These are phyloP conservation scores for Falco concolor DNA, from an alignment of 2,797 vertebrate species.

Conservation along the genomic window DNA sequence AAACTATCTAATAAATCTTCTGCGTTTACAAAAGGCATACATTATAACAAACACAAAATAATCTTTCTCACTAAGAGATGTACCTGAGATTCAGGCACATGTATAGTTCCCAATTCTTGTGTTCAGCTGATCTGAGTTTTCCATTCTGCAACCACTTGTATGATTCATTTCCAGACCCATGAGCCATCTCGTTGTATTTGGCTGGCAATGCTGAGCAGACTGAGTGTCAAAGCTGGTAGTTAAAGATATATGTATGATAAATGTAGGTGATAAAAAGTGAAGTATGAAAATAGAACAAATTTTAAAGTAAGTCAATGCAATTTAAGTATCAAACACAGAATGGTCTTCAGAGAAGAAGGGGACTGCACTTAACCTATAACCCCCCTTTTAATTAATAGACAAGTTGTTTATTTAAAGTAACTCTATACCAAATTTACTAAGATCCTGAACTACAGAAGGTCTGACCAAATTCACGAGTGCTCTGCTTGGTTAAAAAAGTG, in stretches of 20 bases:
- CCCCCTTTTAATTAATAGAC: not conserved
- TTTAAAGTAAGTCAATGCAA: not conserved
- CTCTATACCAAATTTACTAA: not conserved
- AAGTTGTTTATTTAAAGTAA: not conserved
- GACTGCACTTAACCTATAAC: not conserved
- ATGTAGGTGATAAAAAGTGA: not conserved
- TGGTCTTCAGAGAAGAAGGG: not conserved
- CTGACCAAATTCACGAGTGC: not conserved
- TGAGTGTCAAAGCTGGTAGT: not conserved
- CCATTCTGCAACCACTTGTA: not conserved
- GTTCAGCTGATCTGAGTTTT: not conserved
- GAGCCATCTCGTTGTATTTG: not conserved
- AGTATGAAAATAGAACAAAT: not conserved
- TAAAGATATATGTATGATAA: not conserved
- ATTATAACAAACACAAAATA: not conserved
- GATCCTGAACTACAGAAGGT: not conserved
- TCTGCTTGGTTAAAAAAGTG: not conserved
- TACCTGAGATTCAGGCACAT: accelerated
- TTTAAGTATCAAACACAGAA: not conserved
- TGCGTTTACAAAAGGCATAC: not conserved
- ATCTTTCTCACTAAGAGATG: not conserved
- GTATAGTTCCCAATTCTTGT: not conserved
- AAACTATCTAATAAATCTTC: not conserved
- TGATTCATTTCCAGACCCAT: not conserved
- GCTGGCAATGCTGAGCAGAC: not conserved